Conservation (phyloP, 1,140 invertebrate species). For the Himalopsyche phryganea region DNA sequence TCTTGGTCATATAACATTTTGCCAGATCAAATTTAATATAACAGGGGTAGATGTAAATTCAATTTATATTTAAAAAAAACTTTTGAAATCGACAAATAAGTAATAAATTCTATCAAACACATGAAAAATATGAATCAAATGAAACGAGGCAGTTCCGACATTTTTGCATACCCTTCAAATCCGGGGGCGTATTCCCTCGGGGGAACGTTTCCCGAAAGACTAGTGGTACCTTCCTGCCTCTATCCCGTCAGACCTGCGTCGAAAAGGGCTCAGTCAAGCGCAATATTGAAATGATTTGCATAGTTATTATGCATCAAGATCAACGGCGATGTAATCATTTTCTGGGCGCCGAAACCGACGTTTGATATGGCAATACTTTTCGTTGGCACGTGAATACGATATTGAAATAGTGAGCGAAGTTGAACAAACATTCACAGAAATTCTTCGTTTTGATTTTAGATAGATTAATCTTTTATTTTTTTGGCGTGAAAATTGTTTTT, state of each 20-base stretch:
- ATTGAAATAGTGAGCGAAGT: too few relatives aligned
- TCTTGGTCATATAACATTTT: too few relatives aligned
- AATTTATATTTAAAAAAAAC: too few relatives aligned
- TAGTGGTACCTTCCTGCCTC: neutral
- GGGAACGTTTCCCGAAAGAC: neutral
- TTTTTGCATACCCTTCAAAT: neutral
- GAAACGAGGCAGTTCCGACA: neutral
- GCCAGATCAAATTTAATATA: too few relatives aligned
- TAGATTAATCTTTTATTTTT: too few relatives aligned
- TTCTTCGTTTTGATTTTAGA: too few relatives aligned
- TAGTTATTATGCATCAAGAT: slow-evolving; percentile 33
- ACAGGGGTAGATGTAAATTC: too few relatives aligned
- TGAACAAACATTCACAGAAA: too few relatives aligned
- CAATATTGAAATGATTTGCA: slow-evolving; percentile 34
- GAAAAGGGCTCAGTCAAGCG: slow-evolving; percentile 25
- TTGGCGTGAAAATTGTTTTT: too few relatives aligned
- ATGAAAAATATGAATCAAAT: neutral
- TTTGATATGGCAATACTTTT: too few relatives aligned
- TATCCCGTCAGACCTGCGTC: slow-evolving; percentile 21
- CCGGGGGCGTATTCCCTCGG: neutral
- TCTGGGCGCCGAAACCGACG: slow-evolving; percentile 1
- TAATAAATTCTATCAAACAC: neutral
- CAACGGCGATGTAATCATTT: slow-evolving; percentile 27
- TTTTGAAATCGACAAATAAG: too few relatives aligned
- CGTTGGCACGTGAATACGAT: too few relatives aligned